phyloP scores from a whole-genome alignment of 2,888 invertebrate genomes.

The Drosophila neotestacea region DNA sequence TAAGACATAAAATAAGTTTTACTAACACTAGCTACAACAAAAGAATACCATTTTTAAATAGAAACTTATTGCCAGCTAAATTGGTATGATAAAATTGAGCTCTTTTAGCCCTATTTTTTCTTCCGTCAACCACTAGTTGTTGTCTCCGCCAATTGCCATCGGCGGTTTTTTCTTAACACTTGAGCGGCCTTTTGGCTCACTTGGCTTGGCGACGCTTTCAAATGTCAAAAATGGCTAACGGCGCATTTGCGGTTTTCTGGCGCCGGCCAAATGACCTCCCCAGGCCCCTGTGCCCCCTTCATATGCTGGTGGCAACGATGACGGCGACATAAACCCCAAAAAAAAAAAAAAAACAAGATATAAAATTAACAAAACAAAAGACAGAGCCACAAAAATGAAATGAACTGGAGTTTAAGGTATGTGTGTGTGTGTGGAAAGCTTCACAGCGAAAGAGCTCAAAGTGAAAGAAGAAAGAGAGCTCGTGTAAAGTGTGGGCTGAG shows the following conservation, averaged over 20 bases:
- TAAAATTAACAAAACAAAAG: conserved; percentile 69
- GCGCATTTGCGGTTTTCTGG: conserved; percentile 54
- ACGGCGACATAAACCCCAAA: conserved; percentile 26
- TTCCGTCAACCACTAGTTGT: not conserved
- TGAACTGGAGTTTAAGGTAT: conserved; percentile 43
- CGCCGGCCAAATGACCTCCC: conserved; percentile 50
- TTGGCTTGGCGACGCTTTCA: conserved; percentile 41
- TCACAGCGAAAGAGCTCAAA: conserved; percentile 29
- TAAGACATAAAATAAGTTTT: too few relatives aligned
- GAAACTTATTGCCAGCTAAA: too few relatives aligned
- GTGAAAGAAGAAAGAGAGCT: conserved; percentile 47
- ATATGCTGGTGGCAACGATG: not conserved
- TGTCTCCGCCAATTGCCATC: not conserved
- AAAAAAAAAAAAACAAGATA: conserved; percentile 31
- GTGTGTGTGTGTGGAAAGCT: conserved; percentile 40
- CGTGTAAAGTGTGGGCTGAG: conserved; percentile 51
- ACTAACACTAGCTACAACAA: too few relatives aligned
- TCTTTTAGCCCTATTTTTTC: too few relatives aligned
- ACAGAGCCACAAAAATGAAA: conserved; percentile 45
- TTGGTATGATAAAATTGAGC: too few relatives aligned
- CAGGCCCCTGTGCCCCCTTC: not conserved
- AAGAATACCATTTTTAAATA: too few relatives aligned
- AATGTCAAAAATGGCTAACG: conserved; percentile 67
- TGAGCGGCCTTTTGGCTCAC: conserved; percentile 37
- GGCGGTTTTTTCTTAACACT: conserved; percentile 29